Evolutionary conservation across 2,797 vertebrate species (phyloP), one percentile per base, ranked within the genome.

Genomic region (Rhynchonycteris naso): DNA sequence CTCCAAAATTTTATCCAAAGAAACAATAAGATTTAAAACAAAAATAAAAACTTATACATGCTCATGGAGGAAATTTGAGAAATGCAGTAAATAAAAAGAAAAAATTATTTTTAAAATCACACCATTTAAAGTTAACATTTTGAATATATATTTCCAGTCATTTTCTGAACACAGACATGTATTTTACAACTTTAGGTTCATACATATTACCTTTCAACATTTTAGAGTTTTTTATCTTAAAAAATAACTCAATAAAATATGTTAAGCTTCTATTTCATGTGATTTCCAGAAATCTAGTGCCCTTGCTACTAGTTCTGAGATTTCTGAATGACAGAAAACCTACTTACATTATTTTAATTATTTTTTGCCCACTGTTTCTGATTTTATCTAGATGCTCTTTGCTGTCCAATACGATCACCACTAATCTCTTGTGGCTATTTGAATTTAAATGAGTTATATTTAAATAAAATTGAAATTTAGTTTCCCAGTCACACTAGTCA

Each of bases 241-340:
- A n/a, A 80, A 50, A n/a, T 61, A 90, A 92, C 50, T 50, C 74
- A 74, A 47, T 82, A 93, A 83, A 59, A 43, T 89, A 84, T 28
- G 66, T 92, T 72, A 80, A 93, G 28, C 2, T 81, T 88, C 61
- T 50, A 66, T 86, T 88, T 93, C 52, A 79, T 63, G 30, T 63
- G 54, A 75, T 65, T 94, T 75, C 38, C 50, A 94, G 38, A 94
- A 85, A 33, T 68, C 59, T 33, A 18, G n/a, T 33, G 6, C 4
- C 52, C 11, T 47, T 22, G 78, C 7, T 78, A 65, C n/a, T 68
- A 72, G 35, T 68, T 89, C 54, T 88, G 79, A 80, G 43, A 78
- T 84, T 96, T 95, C 79, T 79, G 65, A 93, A 33, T 80, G 61
- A 81, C 54, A 71, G 22, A 71, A 24, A 83, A 80, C 66, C 72